A percentile compares a stretch with the other conserved stretches of the same genome.
Evolutionary conservation across 2,797 vertebrate species (phyloP).

Genomic region (Syndactyla subalaris): DNA sequence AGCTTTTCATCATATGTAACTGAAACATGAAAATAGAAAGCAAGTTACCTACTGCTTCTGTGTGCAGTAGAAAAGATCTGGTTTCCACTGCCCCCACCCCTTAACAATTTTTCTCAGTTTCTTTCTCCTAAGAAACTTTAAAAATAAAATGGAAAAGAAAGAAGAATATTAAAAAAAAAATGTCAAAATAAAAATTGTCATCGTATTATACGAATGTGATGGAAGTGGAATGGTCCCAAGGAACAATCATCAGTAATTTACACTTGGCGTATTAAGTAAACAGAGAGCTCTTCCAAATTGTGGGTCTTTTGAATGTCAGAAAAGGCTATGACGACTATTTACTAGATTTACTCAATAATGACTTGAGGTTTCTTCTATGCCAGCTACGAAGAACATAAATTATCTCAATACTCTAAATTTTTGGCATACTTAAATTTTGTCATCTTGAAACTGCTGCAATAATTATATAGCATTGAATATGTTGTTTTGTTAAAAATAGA

Average conservation of each 20-base stretch:
- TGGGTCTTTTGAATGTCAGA: background rate
- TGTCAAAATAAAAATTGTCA: background rate
- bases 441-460: background rate
- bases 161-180: background rate
- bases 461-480: background rate
- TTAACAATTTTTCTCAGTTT: background rate
- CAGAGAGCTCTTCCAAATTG: background rate
- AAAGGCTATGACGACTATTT: background rate
- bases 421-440: background rate
- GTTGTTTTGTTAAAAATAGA: background rate
- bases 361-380: background rate
- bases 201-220: background rate
- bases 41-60: background rate
- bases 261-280: background rate
- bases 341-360: background rate
- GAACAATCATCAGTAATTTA: background rate
- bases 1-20: background rate
- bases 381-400: background rate
- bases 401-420: background rate
- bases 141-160: background rate
- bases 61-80: background rate
- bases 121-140: background rate
- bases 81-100: fast-evolving
- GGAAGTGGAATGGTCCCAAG: background rate
- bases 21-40: background rate